Percentiles rank a stretch among this genome's conserved stretches.
Conservation (phyloP, 2,797 vertebrate species). For the Lacerta viridis region DNA sequence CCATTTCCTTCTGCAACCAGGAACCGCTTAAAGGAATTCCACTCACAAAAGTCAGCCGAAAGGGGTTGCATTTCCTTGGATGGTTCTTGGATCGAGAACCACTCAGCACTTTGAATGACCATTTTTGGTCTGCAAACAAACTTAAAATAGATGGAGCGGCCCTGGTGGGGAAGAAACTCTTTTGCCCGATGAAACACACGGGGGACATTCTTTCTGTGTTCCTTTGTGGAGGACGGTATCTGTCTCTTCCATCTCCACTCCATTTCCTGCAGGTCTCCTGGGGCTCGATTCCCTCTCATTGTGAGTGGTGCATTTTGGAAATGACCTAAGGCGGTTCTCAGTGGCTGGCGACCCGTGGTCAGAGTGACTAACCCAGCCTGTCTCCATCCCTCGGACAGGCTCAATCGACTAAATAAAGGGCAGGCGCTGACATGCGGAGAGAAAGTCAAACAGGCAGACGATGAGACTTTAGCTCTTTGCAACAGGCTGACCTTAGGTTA, state of each 20-base stretch:
- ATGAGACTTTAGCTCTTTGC: conserved; percentile 69
- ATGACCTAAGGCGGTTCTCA: conserved; percentile 76
- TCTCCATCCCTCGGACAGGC: conserved; percentile 75
- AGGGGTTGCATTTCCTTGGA: conserved; percentile 59
- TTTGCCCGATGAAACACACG: conserved; percentile 65
- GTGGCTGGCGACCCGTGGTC: conserved; percentile 73
- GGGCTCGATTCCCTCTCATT: conserved; percentile 71
- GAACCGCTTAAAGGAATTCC: conserved; percentile 35
- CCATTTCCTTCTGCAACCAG: conserved; percentile 11
- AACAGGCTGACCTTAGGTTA: neutral
- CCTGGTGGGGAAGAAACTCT: conserved; percentile 72
- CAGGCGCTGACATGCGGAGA: conserved; percentile 70
- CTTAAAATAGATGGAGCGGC: conserved; percentile 75
- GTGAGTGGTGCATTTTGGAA: conserved; percentile 73
- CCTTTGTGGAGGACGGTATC: conserved; percentile 74
- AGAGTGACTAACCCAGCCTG: conserved; percentile 78
- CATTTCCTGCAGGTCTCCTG: conserved; percentile 77
- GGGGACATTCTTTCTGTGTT: conserved; percentile 72
- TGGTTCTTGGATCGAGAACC: conserved; percentile 55
- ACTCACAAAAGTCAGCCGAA: neutral
- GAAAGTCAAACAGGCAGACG: conserved; percentile 71
- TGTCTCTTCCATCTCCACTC: conserved; percentile 73
- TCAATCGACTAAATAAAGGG: conserved; percentile 75
- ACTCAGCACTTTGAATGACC: conserved; percentile 65
- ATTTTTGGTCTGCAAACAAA: conserved; percentile 69